Evolutionary conservation across 2,888 invertebrate genomes (phyloP).

Genomic region (Clepsis dumicolana): DNA sequence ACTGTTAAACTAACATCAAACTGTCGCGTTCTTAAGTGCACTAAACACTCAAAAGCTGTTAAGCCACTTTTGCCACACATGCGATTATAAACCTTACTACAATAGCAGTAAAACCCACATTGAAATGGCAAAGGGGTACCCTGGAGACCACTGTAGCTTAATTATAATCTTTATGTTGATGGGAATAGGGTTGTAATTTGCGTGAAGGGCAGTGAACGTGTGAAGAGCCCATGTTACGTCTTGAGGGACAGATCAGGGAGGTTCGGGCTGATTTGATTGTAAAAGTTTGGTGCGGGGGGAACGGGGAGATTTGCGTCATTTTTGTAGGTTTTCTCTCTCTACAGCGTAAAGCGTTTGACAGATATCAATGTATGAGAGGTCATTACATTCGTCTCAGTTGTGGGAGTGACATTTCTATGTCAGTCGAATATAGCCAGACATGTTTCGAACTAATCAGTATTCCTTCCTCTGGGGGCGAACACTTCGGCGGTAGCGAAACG

Average conservation of each 20-base stretch:
- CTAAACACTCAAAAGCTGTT: slow-evolving; percentile 24
- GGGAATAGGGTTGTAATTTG: slow-evolving; percentile 18
- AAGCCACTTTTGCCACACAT: background rate
- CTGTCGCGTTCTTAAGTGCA: slow-evolving; percentile 27
- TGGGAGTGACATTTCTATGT: too few species aligned
- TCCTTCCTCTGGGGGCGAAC: too few species aligned
- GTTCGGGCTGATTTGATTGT: slow-evolving; percentile 22
- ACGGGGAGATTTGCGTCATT: background rate
- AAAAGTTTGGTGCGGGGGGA: slow-evolving; percentile 16
- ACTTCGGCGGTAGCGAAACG: too few species aligned
- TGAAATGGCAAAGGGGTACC: background rate
- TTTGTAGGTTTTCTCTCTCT: background rate
- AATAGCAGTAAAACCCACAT: background rate
- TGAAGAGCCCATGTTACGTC: slow-evolving; percentile 11
- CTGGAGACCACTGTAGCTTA: background rate
- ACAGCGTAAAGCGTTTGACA: too few species aligned
- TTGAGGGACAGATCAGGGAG: slow-evolving; percentile 17
- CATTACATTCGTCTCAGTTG: too few species aligned
- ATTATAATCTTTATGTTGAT: slow-evolving; percentile 13
- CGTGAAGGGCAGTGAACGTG: slow-evolving; percentile 12
- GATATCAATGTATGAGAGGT: too few species aligned
- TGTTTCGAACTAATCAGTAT: too few species aligned
- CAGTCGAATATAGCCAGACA: too few species aligned
- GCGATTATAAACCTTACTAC: slow-evolving; percentile 9
- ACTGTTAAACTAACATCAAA: background rate